Evolutionary conservation across 1,140 invertebrate genomes (phyloP), one percentile per base, ranked within the genome.

Genomic region (Drosophila erecta): DNA sequence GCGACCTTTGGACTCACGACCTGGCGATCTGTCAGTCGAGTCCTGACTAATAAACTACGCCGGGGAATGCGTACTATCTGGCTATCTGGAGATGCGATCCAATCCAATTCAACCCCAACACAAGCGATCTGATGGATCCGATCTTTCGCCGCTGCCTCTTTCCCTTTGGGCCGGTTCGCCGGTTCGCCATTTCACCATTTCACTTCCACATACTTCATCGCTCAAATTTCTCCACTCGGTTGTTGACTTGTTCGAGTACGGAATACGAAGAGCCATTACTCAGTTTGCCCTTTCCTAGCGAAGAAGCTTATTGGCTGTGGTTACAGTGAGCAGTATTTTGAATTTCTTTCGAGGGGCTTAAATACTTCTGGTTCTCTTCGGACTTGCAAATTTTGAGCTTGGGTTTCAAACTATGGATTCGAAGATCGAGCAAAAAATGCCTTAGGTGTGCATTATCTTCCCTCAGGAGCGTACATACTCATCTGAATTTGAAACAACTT

Each of bases 141-240:
- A 54, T 54, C 49, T 62, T 35, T 20, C 40, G n/a, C 22, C 10
- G 11, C n/a, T 43, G 55, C 14, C 47, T 44, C 59, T 62, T 41
- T 38, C n/a, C 53, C 46, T 66, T 71, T 59, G 33, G 46, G 51
- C 30, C 30, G 10, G 7, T 24, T 24, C 24, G 24, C 24, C 24
- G 4, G 4, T 24, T 24, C 4, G 4, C 22, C 22, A 27, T 43
- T 70, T 44, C 60, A 50, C 44, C 73, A 71, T 81, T 81, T 81
- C 74, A 54, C 65, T 83, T 78, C 58, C 59, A 44, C 7, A 30
- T 30, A 30, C 46, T 15, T 43, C 59, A 84, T 76, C 84, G 79
- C 70, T 67, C 64, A 70, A 79, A 83, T 84, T 81, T 81, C 79
- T 79, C 79, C 80, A 70, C 70, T 73, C 41, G 38, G 59, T 64